Base-by-base conservation (phyloP, 1,140 invertebrate species). In the Euwallacea fornicatus region DNA sequence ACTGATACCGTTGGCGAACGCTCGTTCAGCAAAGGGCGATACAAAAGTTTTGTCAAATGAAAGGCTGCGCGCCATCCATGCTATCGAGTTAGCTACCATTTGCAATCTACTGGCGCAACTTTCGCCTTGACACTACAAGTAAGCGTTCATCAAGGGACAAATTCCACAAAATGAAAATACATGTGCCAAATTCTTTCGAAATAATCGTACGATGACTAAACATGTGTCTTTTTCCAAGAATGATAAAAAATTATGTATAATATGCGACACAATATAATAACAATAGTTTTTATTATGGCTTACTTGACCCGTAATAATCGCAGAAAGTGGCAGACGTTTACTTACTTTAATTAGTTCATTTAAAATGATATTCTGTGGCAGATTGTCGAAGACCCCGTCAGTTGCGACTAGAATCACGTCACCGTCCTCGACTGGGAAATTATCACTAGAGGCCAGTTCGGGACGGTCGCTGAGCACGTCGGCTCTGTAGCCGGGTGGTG, bases 371-470 rank as follows among this genome's bases (percentile, higher is more conserved):
- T 90, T 88, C 76, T 97, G 94, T 69, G 94, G 95, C 76, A 98
- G 89, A 85, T 99, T 99, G 84, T 99, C 97, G 84, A 98, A 99
- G 16, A 99, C 93, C 55, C 97, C 97, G 84, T 99, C 97, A 2
- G 96, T 98, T 44, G 96, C 97, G 46, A 98, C 86, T 42, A 99
- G 85, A 76, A 99, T 95, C 44, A 98, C 91, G 83, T 99, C 97
- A 53, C 97, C 97, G 79, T 96, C 92, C 81, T 97, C 89, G 3
- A 99, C 94, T 7, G 88, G 88, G 80, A 98, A 95, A 80, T 95
- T 93, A 42, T 93, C 89, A 15, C 91, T 94, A 69, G 96, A 93
- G 8, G 96, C 95, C 21, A 93, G 91, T 74, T 97, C 93, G 41
- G 96, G 96, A 81, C 93, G 95, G 83, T 96, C 95, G 80, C 92